Conservation (phyloP, 2,888 invertebrate species). For the Melanostoma mellinum region DNA sequence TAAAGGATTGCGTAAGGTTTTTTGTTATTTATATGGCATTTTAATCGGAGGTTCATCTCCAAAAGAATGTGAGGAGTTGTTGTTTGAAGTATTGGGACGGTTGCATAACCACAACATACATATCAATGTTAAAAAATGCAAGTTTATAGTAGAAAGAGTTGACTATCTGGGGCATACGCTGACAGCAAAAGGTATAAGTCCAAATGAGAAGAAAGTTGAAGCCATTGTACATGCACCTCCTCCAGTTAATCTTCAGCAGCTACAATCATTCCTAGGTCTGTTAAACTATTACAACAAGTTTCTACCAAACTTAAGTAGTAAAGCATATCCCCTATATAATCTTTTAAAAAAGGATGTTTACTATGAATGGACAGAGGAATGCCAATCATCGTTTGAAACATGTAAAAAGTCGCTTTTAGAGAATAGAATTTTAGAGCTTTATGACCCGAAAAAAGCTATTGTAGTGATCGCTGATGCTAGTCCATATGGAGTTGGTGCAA, state of each 20-base stretch:
- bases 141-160: conserved; percentile 2
- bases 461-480: conserved; percentile 39
- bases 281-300: conserved; percentile 5
- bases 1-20: neutral
- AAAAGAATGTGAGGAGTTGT: neutral
- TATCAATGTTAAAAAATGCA: neutral
- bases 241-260: conserved; percentile 6
- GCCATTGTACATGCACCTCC: neutral
- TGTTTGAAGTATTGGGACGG: neutral
- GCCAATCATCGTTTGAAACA: too few relatives aligned
- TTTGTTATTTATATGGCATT: conserved; percentile 1
- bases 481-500: conserved; percentile 40
- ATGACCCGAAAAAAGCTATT: conserved; percentile 38
- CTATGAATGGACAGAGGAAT: conserved; percentile 1
- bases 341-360: neutral
- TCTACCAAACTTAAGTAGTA: neutral
- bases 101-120: conserved; percentile 4
- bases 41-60: conserved; percentile 2
- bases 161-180: conserved; percentile 9
- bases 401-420: neutral
- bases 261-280: conserved; percentile 5
- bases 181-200: conserved; percentile 9
- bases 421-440: neutral
- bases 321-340: neutral
- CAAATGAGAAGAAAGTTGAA: conserved; percentile 9